Evolutionary conservation across 2,113 vertebrate genomes (phyloP).

Genomic region (Melanerpes formicivorus): DNA sequence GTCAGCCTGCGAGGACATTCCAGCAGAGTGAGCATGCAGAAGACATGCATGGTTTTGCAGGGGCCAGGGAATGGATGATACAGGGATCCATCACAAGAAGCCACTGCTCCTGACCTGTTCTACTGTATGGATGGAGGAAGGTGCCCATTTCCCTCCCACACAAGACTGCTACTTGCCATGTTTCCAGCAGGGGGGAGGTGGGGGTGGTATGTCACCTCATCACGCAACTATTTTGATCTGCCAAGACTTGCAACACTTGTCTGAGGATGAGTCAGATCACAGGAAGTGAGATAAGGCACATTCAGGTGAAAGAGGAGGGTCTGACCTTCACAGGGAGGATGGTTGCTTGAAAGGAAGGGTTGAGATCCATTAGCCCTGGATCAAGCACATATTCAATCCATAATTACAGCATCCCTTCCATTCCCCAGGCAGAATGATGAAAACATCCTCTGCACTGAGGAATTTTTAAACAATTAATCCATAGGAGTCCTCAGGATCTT

Average conservation of each 20-base stretch:
- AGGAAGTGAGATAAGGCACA: not conserved
- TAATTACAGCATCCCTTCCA: not conserved
- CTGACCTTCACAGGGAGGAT: not conserved
- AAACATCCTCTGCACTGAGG: not conserved
- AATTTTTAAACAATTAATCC: not conserved
- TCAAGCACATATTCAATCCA: not conserved
- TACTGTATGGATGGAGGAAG: not conserved
- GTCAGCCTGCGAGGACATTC: not conserved
- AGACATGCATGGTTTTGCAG: rapidly evolving
- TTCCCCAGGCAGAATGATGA: not conserved
- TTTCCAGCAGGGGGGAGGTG: not conserved
- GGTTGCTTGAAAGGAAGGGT: not conserved
- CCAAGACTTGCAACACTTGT: not conserved
- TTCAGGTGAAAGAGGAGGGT: not conserved
- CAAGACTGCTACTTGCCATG: not conserved
- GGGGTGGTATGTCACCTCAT: not conserved
- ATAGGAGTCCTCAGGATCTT: not conserved
- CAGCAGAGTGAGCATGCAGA: not conserved
- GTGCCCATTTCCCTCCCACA: not conserved
- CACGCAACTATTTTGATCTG: not conserved
- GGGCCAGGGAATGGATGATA: rapidly evolving
- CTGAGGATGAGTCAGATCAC: not conserved
- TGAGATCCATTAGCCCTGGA: not conserved
- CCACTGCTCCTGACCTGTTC: not conserved
- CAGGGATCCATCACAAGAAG: not conserved